phyloP scores from a whole-genome alignment of 2,113 vertebrate genomes.

The Perognathus longimembris region DNA sequence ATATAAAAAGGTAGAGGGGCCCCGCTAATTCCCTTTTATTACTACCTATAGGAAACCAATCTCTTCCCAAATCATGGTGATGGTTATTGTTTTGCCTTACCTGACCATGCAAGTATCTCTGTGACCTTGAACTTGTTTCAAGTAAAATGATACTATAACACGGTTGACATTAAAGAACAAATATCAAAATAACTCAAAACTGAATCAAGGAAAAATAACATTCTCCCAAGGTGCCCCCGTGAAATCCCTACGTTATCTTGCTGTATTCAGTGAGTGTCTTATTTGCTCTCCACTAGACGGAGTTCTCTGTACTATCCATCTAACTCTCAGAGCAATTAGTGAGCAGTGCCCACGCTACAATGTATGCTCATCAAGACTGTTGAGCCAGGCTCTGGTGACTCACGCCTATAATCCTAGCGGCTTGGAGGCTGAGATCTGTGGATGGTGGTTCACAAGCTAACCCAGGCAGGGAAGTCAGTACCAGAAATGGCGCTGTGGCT shows the following conservation, averaged over 20 bases:
- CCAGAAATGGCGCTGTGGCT: too few relatives aligned
- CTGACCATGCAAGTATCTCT: not conserved
- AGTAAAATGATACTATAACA: not conserved
- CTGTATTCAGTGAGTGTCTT: slow-evolving; percentile 1
- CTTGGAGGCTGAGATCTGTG: too few relatives aligned
- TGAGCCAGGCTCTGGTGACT: too few relatives aligned
- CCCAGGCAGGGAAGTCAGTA: too few relatives aligned
- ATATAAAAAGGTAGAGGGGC: not conserved
- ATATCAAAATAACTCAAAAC: not conserved
- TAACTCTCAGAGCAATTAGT: not conserved
- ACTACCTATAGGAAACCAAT: not conserved
- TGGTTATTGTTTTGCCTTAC: not conserved
- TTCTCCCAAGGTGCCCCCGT: not conserved
- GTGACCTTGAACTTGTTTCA: not conserved
- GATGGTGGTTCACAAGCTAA: too few relatives aligned
- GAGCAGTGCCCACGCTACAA: not conserved
- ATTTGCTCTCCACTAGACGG: not conserved
- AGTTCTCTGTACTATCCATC: not conserved
- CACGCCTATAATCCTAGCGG: too few relatives aligned
- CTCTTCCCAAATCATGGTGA: not conserved
- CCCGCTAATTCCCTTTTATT: not conserved
- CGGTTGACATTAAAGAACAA: not conserved
- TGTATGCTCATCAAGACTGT: not conserved
- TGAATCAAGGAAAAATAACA: not conserved
- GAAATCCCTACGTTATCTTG: not conserved